Conservation (phyloP, 2,113 vertebrate species). For the Eretmochelys imbricata region DNA sequence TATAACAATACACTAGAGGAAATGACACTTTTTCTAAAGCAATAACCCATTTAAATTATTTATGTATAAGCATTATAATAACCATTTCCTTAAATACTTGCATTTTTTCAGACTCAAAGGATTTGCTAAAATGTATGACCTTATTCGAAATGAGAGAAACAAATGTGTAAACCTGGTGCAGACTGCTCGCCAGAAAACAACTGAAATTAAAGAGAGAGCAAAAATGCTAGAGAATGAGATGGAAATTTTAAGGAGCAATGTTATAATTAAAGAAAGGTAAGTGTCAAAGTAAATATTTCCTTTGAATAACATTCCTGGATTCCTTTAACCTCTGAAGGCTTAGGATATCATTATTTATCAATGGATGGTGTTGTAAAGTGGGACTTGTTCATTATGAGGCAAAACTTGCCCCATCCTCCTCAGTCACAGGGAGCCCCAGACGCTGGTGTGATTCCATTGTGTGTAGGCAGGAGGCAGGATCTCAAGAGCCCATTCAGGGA, state of each 20-base stretch:
- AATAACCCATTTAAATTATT: background rate
- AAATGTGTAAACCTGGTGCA: conserved; percentile 87
- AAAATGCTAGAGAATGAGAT: conserved; percentile 85
- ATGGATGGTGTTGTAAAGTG: background rate
- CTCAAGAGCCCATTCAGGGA: background rate
- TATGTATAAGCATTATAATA: background rate
- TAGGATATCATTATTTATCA: background rate
- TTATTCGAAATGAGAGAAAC: conserved; percentile 84
- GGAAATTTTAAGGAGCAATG: conserved; percentile 83
- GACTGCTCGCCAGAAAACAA: conserved; percentile 80
- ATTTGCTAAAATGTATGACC: conserved; percentile 79
- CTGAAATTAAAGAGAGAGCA: conserved; percentile 81
- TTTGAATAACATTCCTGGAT: background rate
- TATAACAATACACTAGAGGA: background rate
- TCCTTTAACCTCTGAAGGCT: background rate
- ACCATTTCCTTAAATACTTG: conserved; percentile 31
- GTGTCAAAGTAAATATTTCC: background rate
- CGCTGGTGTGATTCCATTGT: background rate
- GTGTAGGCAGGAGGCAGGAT: background rate
- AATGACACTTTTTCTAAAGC: background rate
- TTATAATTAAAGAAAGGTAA: conserved; percentile 86
- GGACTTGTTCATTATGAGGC: background rate
- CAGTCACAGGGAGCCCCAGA: background rate
- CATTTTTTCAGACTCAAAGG: conserved; percentile 81
- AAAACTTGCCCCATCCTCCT: background rate